Conservation (phyloP, 2,797 vertebrate genomes). For the Threskiornis aethiopicus region DNA sequence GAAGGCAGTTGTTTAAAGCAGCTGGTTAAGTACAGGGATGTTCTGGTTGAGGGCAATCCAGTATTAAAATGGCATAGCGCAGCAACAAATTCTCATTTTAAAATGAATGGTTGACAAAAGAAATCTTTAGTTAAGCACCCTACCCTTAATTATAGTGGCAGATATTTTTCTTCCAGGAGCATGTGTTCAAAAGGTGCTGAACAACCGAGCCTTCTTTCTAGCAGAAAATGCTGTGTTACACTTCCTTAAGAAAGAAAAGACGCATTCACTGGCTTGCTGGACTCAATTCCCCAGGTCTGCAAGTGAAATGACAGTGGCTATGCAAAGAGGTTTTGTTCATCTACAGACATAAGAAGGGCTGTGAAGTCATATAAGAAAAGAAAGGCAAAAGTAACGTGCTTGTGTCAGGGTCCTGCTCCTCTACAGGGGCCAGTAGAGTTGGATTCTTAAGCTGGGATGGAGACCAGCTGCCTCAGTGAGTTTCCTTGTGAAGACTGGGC, state of each 20-base stretch:
- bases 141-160: background rate
- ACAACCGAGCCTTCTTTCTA: background rate
- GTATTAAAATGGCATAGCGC: background rate
- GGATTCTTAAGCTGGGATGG: background rate
- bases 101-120: conserved; percentile 2
- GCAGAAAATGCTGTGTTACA: conserved; percentile 20
- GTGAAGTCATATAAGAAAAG: background rate
- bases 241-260: background rate
- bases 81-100: conserved; percentile 5
- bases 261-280: background rate
- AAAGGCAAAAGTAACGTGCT: background rate
- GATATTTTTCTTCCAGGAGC: conserved; percentile 5
- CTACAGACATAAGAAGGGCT: background rate
- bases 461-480: background rate
- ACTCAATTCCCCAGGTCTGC: background rate
- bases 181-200: background rate
- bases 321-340: background rate
- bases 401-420: background rate
- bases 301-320: background rate
- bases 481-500: background rate
- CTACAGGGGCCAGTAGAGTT: background rate
- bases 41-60: conserved; percentile 26
- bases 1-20: conserved; percentile 43
- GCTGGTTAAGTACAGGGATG: conserved; percentile 48
- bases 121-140: conserved; percentile 7